phyloP scores from a whole-genome alignment of 2,888 invertebrate species.

The Polydrusus cervinus region DNA sequence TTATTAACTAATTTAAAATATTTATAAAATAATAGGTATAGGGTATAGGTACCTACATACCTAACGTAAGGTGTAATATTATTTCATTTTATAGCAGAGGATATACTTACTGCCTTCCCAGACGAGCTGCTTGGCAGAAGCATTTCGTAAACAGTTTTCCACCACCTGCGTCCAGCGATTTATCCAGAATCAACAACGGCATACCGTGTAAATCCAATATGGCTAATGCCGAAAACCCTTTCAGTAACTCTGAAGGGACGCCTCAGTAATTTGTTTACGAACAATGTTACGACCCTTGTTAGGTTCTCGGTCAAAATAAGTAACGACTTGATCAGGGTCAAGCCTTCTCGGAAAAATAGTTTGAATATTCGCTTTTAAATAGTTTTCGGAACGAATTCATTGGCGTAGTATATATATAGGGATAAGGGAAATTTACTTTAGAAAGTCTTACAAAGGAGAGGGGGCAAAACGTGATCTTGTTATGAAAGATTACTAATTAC shows the following conservation, averaged over 20 bases:
- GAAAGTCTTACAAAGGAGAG: too few relatives aligned
- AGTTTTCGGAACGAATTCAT: too few relatives aligned
- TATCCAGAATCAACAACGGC: constrained; percentile 13
- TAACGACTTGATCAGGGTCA: constrained; percentile 2
- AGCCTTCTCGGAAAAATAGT: background rate
- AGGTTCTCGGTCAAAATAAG: constrained; percentile 3
- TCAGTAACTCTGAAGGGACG: constrained; percentile 15
- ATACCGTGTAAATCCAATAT: constrained; percentile 10
- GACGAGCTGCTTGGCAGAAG: background rate
- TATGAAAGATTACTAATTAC: too few relatives aligned
- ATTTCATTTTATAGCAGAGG: too few relatives aligned
- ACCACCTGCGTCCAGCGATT: constrained; percentile 20
- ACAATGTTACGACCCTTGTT: constrained; percentile 14
- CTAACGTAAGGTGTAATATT: too few relatives aligned
- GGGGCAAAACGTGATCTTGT: too few relatives aligned
- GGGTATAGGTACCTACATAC: too few relatives aligned
- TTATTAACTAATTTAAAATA: too few relatives aligned
- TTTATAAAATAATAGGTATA: too few relatives aligned
- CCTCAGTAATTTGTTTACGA: constrained; percentile 15
- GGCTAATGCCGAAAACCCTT: constrained; percentile 15
- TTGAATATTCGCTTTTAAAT: background rate
- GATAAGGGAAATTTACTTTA: too few relatives aligned
- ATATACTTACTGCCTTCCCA: too few relatives aligned
- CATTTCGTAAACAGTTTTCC: constrained; percentile 14
- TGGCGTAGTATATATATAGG: too few relatives aligned